Evolutionary conservation across 2,113 vertebrate genomes (phyloP).

Genomic region (Lepisosteus osseus): DNA sequence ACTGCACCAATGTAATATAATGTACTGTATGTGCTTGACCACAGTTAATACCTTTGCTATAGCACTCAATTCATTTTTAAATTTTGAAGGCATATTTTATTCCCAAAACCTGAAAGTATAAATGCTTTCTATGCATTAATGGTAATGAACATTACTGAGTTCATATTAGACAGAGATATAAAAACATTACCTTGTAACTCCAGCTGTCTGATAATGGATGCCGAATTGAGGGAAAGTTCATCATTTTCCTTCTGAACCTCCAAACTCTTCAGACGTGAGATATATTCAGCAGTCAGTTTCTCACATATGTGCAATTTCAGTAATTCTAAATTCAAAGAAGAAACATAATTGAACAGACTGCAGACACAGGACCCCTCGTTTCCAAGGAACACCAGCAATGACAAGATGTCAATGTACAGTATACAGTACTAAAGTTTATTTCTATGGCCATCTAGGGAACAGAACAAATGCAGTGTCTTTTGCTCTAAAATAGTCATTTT

Average conservation of each 20-base stretch:
- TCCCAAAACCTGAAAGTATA: too few relatives aligned
- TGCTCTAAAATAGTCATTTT: too few relatives aligned
- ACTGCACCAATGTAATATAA: too few relatives aligned
- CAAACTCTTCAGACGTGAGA: slow-evolving; percentile 37
- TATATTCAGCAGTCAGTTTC: slow-evolving; percentile 33
- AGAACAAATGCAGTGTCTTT: too few relatives aligned
- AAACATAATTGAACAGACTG: neutral
- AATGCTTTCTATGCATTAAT: neutral
- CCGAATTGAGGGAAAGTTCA: slow-evolving; percentile 36
- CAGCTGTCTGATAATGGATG: slow-evolving; percentile 41
- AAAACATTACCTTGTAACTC: slow-evolving; percentile 42
- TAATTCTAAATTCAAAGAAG: slow-evolving; percentile 27
- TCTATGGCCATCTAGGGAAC: too few relatives aligned
- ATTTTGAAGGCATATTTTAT: too few relatives aligned
- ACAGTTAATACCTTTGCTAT: neutral
- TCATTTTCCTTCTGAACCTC: slow-evolving; percentile 28
- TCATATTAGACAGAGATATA: neutral
- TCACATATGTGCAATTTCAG: slow-evolving; percentile 22
- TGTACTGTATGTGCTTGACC: neutral
- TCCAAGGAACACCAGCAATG: neutral
- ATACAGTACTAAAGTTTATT: too few relatives aligned
- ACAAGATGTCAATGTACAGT: too few relatives aligned
- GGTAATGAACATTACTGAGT: neutral
- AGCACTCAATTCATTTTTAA: too few relatives aligned
- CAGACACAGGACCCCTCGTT: neutral